Evolutionary conservation across 37 sponge, comb jelly and placozoan genomes (phyloP).

Genomic region (Chondrilla cf. caribensis): DNA sequence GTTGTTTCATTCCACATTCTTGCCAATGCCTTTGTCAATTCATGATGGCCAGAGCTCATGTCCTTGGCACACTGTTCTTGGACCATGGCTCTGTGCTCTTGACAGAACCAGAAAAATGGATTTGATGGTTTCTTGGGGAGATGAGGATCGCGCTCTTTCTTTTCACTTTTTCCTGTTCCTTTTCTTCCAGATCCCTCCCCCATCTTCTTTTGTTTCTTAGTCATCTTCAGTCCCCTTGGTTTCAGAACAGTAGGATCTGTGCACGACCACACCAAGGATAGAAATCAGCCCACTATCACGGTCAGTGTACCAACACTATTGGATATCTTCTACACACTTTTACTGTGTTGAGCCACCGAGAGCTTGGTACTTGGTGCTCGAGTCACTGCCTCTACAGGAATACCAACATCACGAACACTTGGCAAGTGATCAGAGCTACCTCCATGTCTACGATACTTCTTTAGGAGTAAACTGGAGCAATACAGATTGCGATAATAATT

Average conservation of each 20-base stretch:
- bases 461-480: slow-evolving; percentile 31
- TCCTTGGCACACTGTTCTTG: slow-evolving; percentile 54
- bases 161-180: background rate
- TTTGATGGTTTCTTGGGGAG: slow-evolving; percentile 79
- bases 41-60: slow-evolving; percentile 65
- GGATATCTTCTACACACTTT: background rate
- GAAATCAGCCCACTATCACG: too few species aligned
- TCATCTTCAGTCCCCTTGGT: slow-evolving; percentile 3
- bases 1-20: slow-evolving; percentile 59
- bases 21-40: slow-evolving; percentile 72
- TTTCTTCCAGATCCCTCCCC: background rate
- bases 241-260: background rate
- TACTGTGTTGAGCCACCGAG: too few species aligned
- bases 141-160: slow-evolving; percentile 49
- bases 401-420: background rate
- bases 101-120: slow-evolving; percentile 83
- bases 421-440: background rate
- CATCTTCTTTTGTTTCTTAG: background rate
- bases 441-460: slow-evolving; percentile 35
- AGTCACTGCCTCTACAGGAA: too few species aligned
- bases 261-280: background rate
- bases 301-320: too few species aligned
- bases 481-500: background rate
- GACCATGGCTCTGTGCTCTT: slow-evolving; percentile 47
- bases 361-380: too few species aligned